These are phyloP conservation scores for Rallus limicola DNA, from an alignment of 2,113 vertebrate species.

Conservation along the genomic window DNA sequence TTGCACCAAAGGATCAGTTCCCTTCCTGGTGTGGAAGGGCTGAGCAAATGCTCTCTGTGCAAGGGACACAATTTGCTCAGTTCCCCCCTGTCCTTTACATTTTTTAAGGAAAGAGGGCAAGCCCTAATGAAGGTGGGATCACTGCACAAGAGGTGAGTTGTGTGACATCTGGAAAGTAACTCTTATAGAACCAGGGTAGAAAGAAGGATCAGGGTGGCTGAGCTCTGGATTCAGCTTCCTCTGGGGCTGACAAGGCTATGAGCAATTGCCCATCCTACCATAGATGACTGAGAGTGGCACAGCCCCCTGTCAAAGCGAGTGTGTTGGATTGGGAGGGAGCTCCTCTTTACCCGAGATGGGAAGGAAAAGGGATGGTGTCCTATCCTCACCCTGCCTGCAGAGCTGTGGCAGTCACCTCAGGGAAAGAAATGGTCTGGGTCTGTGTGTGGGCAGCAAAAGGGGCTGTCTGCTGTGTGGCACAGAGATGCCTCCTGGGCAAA, in stretches of 20 bases:
- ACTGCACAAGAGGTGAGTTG: background rate
- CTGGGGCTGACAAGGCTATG: background rate
- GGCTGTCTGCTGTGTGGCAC: background rate
- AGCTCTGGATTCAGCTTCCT: background rate
- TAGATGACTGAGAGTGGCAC: background rate
- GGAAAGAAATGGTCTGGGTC: background rate
- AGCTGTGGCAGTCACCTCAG: accelerated
- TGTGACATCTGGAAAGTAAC: background rate
- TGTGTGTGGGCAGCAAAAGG: background rate
- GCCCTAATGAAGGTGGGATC: background rate
- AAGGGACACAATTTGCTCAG: background rate
- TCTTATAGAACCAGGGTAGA: background rate
- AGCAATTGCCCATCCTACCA: background rate
- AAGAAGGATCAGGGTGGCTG: background rate
- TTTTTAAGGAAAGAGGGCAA: background rate
- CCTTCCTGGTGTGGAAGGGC: background rate
- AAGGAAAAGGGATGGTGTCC: background rate
- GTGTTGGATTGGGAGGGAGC: background rate
- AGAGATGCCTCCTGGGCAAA: background rate
- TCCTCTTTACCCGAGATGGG: background rate
- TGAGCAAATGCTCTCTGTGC: background rate
- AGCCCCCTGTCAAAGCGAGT: background rate
- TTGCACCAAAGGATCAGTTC: background rate
- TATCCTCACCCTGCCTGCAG: background rate
- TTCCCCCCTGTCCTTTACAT: background rate